phyloP scores from a whole-genome alignment of 2,797 vertebrate genomes.

The Rachycentron canadum region DNA sequence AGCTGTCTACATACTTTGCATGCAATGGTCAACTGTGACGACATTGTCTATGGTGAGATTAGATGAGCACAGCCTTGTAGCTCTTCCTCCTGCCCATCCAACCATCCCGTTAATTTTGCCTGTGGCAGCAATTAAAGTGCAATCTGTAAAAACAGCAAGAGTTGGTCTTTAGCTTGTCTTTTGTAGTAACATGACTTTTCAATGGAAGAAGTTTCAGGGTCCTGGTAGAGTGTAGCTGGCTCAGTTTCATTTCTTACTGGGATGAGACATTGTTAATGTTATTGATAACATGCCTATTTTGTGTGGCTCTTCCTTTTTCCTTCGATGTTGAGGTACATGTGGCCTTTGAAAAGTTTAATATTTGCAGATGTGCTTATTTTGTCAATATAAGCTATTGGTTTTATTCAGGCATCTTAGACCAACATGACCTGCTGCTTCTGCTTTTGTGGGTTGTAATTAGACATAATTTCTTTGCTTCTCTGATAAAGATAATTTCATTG shows the following conservation, averaged over 20 bases:
- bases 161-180: background rate
- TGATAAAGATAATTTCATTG: background rate
- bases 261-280: no score
- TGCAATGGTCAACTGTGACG: background rate
- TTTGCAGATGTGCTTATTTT: no score
- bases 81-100: background rate
- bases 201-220: background rate
- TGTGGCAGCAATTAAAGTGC: background rate
- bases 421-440: no score
- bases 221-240: background rate
- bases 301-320: background rate
- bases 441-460: background rate
- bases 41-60: background rate
- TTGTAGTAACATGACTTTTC: background rate
- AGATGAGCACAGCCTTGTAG: background rate
- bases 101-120: background rate
- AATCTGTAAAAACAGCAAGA: background rate
- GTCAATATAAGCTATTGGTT: no score
- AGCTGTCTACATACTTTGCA: background rate
- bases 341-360: no score
- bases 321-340: background rate
- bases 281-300: background rate
- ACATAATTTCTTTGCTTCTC: background rate
- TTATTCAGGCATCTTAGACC: no score
- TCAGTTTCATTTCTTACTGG: background rate